These are phyloP conservation scores for Heliothis subflexa DNA, from an alignment of 1,140 invertebrate species.

Conservation along the genomic window DNA sequence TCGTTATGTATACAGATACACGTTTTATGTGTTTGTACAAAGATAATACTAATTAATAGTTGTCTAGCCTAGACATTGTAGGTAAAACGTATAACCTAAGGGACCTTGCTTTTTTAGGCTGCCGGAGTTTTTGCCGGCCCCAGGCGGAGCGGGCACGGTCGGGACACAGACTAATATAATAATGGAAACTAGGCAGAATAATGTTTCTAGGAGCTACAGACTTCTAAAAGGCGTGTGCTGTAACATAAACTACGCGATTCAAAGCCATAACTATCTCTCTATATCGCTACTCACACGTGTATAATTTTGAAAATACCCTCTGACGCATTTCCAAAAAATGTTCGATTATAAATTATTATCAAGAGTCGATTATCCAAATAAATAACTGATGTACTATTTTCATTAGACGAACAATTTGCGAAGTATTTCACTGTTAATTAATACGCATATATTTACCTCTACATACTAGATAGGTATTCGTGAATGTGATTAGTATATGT, in stretches of 20 bases:
- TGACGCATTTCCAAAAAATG: neutral
- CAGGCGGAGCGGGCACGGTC: conserved; percentile 10
- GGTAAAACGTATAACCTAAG: conserved; percentile 39
- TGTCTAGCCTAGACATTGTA: conserved; percentile 28
- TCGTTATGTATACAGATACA: neutral
- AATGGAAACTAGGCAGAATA: conserved; percentile 48
- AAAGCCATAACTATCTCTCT: neutral
- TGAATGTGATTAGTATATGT: neutral
- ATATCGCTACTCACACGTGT: neutral
- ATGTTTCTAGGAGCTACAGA: conserved; percentile 35
- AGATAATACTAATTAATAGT: conserved; percentile 35
- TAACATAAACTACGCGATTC: neutral
- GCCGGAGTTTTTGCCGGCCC: conserved; percentile 33
- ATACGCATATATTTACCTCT: neutral
- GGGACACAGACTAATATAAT: conserved; percentile 48
- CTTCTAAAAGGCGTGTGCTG: neutral
- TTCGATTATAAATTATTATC: no score
- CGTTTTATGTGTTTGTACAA: neutral
- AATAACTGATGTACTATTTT: no score
- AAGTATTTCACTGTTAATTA: neutral
- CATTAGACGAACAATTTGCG: neutral
- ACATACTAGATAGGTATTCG: neutral
- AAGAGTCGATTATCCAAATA: no score
- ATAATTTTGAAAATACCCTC: neutral
- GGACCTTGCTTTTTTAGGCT: conserved; percentile 40